Percentiles rank a stretch among this genome's conserved stretches.
Conservation (phyloP, 1,140 invertebrate genomes). For the Brachionus rubens region DNA sequence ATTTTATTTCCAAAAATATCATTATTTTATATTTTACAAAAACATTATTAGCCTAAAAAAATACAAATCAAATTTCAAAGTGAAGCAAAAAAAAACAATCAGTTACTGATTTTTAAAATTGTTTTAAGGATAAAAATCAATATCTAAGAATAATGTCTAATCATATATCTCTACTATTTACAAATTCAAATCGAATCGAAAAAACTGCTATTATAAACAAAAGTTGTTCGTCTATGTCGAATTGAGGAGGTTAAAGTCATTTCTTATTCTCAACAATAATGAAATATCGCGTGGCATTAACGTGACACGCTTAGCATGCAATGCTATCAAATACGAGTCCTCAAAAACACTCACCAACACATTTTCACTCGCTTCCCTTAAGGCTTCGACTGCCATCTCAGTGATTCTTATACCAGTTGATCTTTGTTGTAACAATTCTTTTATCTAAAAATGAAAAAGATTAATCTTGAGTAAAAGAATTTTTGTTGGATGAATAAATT, state of each 20-base stretch:
- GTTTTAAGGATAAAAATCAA: no score
- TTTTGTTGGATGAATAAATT: neutral
- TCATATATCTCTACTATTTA: no score
- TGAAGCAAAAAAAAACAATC: no score
- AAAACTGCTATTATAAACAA: neutral
- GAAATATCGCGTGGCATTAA: slow-evolving; percentile 28
- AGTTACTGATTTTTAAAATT: no score
- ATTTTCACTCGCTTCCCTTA: slow-evolving; percentile 44
- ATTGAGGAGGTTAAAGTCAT: slow-evolving; percentile 11
- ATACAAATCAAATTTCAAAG: no score
- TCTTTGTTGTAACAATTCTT: slow-evolving; percentile 5
- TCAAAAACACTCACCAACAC: slow-evolving; percentile 16
- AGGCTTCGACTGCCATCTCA: slow-evolving; percentile 37
- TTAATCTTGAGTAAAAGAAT: neutral
- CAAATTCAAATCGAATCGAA: no score
- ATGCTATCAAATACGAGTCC: slow-evolving; percentile 20
- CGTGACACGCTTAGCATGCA: slow-evolving; percentile 42
- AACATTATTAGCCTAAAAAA: no score
- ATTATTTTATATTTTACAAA: no score
- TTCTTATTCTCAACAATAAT: slow-evolving; percentile 14
- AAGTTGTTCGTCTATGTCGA: neutral
- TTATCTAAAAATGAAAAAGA: neutral
- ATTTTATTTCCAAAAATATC: no score
- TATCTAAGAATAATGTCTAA: no score
- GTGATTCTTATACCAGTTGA: slow-evolving; percentile 4